A percentile compares a stretch with the other conserved stretches of the same genome.
These are phyloP conservation scores for Ornithorhynchus anatinus DNA, from an alignment of 2,113 vertebrate genomes.

Conservation along the genomic window DNA sequence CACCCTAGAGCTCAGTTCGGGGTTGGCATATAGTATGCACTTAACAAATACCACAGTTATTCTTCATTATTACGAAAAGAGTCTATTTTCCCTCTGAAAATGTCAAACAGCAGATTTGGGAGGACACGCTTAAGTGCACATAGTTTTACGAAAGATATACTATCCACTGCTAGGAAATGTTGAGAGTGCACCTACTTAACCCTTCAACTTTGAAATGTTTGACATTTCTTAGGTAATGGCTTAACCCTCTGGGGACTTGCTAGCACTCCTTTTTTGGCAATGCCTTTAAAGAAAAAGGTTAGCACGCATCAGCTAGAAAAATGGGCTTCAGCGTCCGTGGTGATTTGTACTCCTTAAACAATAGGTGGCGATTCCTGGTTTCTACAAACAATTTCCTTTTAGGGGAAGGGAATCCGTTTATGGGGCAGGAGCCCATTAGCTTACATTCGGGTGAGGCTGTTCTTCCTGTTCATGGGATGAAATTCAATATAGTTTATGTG, in stretches of 20 bases:
- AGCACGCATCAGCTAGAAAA: conserved; percentile 54
- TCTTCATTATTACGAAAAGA: no score
- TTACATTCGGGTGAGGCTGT: conserved; percentile 5
- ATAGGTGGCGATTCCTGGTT: conserved; percentile 38
- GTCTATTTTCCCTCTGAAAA: no score
- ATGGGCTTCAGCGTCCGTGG: conserved; percentile 48
- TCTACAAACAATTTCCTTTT: conserved; percentile 64
- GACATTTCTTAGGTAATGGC: conserved; percentile 42
- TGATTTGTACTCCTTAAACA: conserved; percentile 37
- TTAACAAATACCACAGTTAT: no score
- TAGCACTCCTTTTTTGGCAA: conserved; percentile 60
- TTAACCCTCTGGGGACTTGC: conserved; percentile 35
- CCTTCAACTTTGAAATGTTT: conserved; percentile 39
- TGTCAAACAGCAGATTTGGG: background rate
- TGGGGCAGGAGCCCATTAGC: conserved; percentile 26
- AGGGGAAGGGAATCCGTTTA: conserved; percentile 43
- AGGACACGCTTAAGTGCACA: background rate
- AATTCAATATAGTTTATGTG: conserved; percentile 21
- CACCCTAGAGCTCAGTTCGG: no score
- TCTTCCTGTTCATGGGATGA: conserved; percentile 5
- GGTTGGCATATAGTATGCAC: no score
- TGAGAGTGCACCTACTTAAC: background rate
- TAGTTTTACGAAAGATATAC: background rate
- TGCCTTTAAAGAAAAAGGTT: conserved; percentile 54
- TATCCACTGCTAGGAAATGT: conserved; percentile 15